Evolutionary conservation across 2,113 vertebrate species (phyloP).

Genomic region (Epinephelus moara): DNA sequence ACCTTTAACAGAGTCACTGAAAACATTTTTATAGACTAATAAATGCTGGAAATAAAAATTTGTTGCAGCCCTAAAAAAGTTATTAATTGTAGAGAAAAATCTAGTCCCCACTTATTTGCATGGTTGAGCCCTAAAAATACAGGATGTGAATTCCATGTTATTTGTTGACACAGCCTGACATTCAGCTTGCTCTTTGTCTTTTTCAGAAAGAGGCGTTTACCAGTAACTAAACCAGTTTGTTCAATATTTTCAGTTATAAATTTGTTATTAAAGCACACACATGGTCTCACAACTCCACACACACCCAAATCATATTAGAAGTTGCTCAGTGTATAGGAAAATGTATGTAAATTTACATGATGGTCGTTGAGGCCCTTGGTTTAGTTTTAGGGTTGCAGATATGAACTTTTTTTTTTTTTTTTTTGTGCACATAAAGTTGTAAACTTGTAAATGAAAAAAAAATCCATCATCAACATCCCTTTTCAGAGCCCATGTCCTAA

Average conservation of each 20-base stretch:
- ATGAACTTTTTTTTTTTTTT: no score
- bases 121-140: background rate
- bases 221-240: background rate
- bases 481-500: background rate
- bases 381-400: background rate
- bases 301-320: background rate
- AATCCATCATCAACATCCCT: background rate
- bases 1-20: background rate
- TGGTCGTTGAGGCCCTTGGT: background rate
- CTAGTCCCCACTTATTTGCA: background rate
- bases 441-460: background rate
- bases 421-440: background rate
- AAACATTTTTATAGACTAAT: background rate
- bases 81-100: background rate
- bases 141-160: background rate
- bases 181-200: background rate
- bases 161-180: background rate
- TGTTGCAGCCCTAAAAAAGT: background rate
- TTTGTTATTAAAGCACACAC: background rate
- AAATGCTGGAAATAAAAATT: background rate
- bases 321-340: background rate
- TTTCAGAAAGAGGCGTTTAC: background rate
- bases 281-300: background rate
- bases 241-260: background rate
- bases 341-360: background rate